Evolutionary conservation across 2,797 vertebrate species (phyloP).

Genomic region (Fratercula arctica): DNA sequence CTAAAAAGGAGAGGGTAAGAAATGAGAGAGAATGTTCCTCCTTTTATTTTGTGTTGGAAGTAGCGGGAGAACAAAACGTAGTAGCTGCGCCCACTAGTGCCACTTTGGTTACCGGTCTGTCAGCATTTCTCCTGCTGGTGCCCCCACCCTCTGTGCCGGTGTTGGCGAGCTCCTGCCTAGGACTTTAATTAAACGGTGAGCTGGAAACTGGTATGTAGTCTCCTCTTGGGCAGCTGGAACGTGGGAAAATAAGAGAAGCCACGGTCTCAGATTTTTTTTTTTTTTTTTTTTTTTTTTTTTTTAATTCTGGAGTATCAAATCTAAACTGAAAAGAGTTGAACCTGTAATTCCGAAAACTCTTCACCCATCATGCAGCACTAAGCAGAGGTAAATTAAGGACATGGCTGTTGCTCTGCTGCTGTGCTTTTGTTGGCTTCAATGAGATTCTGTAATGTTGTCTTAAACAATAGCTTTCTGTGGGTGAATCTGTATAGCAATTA

Average conservation of each 20-base stretch:
- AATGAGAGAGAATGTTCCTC: neutral
- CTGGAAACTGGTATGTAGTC: neutral
- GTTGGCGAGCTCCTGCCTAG: neutral
- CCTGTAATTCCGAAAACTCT: neutral
- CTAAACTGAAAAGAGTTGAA: neutral
- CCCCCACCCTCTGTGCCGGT: neutral
- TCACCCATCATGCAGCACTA: neutral
- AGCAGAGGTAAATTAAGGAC: neutral
- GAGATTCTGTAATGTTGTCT: conserved; percentile 15
- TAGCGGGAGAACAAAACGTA: neutral
- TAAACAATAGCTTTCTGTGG: conserved; percentile 47
- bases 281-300: too few relatives aligned
- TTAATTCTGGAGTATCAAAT: neutral
- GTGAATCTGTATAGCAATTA: neutral
- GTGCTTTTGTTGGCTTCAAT: conserved; percentile 2
- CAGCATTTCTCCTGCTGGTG: neutral
- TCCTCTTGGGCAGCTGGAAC: neutral
- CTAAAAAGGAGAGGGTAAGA: neutral
- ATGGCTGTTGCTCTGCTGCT: neutral
- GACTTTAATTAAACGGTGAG: neutral
- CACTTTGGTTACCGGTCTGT: neutral
- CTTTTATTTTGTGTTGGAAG: neutral
- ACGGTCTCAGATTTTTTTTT: neutral
- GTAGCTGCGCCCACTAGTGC: neutral
- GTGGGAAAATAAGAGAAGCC: neutral